These are phyloP conservation scores for Cardiocondyla obscurior DNA, from an alignment of 1,140 invertebrate genomes.

Conservation along the genomic window DNA sequence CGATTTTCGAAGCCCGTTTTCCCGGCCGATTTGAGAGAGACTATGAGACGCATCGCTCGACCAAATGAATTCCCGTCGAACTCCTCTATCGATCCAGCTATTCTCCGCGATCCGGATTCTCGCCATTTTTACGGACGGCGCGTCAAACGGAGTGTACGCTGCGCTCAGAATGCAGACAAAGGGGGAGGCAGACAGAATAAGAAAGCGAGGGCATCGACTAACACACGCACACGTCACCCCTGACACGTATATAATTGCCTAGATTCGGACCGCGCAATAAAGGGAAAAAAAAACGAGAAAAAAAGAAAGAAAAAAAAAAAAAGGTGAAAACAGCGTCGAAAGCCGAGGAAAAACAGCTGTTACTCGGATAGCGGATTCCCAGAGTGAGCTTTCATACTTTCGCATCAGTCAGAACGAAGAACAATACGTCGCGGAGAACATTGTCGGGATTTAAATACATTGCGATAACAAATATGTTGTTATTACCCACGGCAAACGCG, in stretches of 20 bases:
- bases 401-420: conserved; percentile 55
- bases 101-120: background rate
- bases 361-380: conserved; percentile 66
- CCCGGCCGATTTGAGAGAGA: background rate
- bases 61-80: conserved; percentile 16
- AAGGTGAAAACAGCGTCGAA: conserved; percentile 47
- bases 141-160: background rate
- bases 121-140: conserved; percentile 5
- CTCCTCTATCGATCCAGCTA: background rate
- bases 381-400: conserved; percentile 37
- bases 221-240: background rate
- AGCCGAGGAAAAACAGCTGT: conserved; percentile 66
- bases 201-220: background rate
- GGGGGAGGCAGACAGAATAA: conserved; percentile 6
- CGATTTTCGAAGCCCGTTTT: background rate
- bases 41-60: background rate
- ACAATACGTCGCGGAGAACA: conserved; percentile 47
- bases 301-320: too few species aligned
- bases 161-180: conserved; percentile 7
- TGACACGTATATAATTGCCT: conserved; percentile 65
- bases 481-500: conserved; percentile 68
- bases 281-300: too few species aligned
- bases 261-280: conserved; percentile 35
- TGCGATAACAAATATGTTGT: too few species aligned
- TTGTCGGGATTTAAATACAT: conserved; percentile 71